Evolutionary conservation across 2,888 invertebrate species (phyloP).

Genomic region (Microctonus aethiopoides): DNA sequence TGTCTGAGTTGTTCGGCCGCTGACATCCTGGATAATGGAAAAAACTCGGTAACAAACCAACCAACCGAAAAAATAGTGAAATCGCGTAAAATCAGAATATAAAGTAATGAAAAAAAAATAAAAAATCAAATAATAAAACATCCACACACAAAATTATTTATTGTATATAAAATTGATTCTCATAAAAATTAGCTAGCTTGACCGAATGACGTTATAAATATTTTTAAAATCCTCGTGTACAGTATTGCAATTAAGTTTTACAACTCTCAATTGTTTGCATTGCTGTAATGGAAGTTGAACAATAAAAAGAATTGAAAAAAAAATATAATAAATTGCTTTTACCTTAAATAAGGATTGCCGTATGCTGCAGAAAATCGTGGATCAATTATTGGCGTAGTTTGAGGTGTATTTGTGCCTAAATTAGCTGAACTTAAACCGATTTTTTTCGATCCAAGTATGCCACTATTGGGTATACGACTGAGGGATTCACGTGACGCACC

Average conservation of each 20-base stretch:
- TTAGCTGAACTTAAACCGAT: slow-evolving; percentile 64
- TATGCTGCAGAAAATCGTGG: slow-evolving; percentile 90
- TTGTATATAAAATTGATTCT: neutral
- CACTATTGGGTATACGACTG: slow-evolving; percentile 63
- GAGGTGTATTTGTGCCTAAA: slow-evolving; percentile 58
- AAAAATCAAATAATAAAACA: neutral
- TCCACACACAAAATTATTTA: neutral
- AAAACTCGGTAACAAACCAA: slow-evolving; percentile 39
- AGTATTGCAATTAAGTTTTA: neutral
- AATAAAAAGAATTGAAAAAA: neutral
- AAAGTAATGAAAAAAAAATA: neutral
- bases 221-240: neutral
- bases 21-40: slow-evolving; percentile 69
- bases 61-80: slow-evolving; percentile 31
- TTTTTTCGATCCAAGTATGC: slow-evolving; percentile 63
- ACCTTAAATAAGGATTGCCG: slow-evolving; percentile 87
- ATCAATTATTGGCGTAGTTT: slow-evolving; percentile 72
- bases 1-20: slow-evolving; percentile 74
- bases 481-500: slow-evolving; percentile 64
- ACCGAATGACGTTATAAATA: neutral
- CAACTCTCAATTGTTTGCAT: neutral
- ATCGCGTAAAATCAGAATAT: neutral
- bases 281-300: neutral
- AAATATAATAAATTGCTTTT: slow-evolving; percentile 47
- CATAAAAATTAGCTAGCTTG: neutral